These are phyloP conservation scores for Phacellophora camtschatica DNA, from an alignment of 30 jellyfish, hydroid and myxozoan species.

Conservation along the genomic window DNA sequence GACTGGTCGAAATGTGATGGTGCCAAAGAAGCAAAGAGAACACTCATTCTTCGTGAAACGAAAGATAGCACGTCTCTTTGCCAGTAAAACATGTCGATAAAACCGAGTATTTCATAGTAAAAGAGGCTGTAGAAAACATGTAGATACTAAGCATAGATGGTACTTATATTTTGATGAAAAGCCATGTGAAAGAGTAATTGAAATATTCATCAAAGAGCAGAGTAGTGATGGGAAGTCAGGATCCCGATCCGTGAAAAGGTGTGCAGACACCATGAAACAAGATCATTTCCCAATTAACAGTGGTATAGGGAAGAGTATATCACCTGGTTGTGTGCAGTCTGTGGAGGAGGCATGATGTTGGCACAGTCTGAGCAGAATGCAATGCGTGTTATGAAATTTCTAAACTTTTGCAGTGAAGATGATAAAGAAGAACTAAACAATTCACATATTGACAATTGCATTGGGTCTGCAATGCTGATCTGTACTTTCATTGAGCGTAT, in stretches of 20 bases:
- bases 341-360: neutral
- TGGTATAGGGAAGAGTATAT: neutral
- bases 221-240: neutral
- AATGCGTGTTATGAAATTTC: no score
- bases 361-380: no score
- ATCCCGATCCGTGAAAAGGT: no score
- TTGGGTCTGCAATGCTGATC: conserved; percentile 16
- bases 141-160: neutral
- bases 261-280: neutral
- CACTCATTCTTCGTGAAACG: conserved; percentile 1
- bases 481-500: conserved; percentile 19
- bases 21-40: no score
- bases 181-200: conserved; percentile 5
- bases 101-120: neutral
- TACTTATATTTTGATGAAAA: neutral
- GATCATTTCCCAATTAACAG: no score
- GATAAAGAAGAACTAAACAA: neutral
- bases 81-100: neutral
- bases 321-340: neutral
- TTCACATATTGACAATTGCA: conserved; percentile 5
- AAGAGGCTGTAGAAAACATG: conserved; percentile 9
- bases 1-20: no score
- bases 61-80: neutral
- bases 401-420: conserved; percentile 8
- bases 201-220: neutral